These are phyloP conservation scores for Brachyptera putata DNA, from an alignment of 2,888 invertebrate species.

Conservation along the genomic window DNA sequence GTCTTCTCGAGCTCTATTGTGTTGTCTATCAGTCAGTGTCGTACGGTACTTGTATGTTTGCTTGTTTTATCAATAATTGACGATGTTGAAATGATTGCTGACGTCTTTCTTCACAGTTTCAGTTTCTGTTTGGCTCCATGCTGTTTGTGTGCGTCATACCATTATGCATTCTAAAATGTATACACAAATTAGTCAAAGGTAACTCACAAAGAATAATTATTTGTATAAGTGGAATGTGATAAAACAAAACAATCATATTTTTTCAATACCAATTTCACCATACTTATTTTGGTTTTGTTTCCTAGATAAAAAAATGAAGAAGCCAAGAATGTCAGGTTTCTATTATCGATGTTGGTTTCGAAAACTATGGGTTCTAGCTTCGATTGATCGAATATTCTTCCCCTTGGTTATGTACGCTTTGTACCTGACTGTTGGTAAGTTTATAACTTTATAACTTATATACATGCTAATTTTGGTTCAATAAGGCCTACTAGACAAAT, in stretches of 20 bases:
- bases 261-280: conserved; percentile 15
- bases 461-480: background rate
- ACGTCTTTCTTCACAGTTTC: conserved; percentile 68
- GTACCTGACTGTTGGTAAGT: conserved; percentile 63
- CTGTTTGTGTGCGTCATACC: conserved; percentile 61
- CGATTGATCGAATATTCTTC: conserved; percentile 70
- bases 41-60: too few relatives aligned
- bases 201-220: conserved; percentile 36
- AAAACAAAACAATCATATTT: conserved; percentile 10
- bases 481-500: too few relatives aligned
- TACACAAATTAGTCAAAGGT: conserved; percentile 55
- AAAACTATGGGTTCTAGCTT: conserved; percentile 68
- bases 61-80: too few relatives aligned
- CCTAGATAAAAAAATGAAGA: conserved; percentile 46
- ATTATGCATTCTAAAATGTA: conserved; percentile 56
- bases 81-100: too few relatives aligned
- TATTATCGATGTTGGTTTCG: conserved; percentile 50
- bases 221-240: conserved; percentile 11
- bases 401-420: conserved; percentile 67
- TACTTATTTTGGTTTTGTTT: conserved; percentile 29
- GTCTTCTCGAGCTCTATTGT: too few relatives aligned
- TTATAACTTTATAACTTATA: conserved; percentile 24
- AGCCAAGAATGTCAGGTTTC: conserved; percentile 44
- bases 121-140: conserved; percentile 60
- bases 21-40: too few relatives aligned